Evolutionary conservation across 2,888 invertebrate species (phyloP).

Genomic region (Exephanes ischioxanthus): DNA sequence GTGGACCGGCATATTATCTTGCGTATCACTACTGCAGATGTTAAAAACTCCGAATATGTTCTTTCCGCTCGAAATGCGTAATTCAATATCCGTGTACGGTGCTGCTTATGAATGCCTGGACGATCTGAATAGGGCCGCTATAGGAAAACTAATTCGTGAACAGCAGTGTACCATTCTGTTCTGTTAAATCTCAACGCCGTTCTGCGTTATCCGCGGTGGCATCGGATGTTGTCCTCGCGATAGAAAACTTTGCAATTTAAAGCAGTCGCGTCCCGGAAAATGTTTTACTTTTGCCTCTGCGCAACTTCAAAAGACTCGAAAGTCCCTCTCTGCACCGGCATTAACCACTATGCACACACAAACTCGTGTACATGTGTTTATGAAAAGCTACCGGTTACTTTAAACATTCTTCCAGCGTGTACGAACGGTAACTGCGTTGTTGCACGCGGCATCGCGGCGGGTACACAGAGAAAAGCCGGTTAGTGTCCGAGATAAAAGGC

Average conservation of each 20-base stretch:
- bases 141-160: too few relatives aligned
- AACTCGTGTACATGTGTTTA: constrained; percentile 21
- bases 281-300: constrained; percentile 9
- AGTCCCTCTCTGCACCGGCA: background rate
- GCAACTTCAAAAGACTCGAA: constrained; percentile 17
- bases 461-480: background rate
- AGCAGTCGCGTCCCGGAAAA: constrained; percentile 9
- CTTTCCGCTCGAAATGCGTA: background rate
- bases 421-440: constrained; percentile 4
- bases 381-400: constrained; percentile 35
- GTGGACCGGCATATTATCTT: background rate
- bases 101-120: too few relatives aligned
- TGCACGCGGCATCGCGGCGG: background rate
- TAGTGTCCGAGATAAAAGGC: constrained; percentile 36
- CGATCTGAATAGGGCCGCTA: too few relatives aligned
- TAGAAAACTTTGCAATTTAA: constrained; percentile 16
- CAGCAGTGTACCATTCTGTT: too few relatives aligned
- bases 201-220: too few relatives aligned
- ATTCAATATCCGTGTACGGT: background rate
- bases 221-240: background rate
- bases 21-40: background rate
- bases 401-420: constrained; percentile 19
- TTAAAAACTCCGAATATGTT: background rate
- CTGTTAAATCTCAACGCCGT: too few relatives aligned
- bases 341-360: background rate